Evolutionary conservation across 2,113 vertebrate species (phyloP), one percentile per base, ranked within the genome.

Genomic region (Raja brachyura): DNA sequence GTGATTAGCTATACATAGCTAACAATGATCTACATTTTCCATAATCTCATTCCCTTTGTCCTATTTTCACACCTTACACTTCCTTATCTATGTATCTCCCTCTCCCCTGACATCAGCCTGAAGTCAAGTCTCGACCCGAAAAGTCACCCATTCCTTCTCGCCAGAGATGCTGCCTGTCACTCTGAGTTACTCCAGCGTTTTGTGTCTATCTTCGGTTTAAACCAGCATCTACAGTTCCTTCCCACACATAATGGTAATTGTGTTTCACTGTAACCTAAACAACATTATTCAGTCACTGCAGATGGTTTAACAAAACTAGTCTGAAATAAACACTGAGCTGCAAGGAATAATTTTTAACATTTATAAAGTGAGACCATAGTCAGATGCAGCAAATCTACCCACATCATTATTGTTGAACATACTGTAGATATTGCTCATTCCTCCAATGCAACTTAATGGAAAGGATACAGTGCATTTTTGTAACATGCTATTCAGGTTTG

Each of bases 361-460:
- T 92, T 92, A 92, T 92, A 92, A 92, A 92, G 66, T 48, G 18
- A 70, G 88, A 70, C 66, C 70, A 5, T 8, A 73, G 33, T 68
- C 90, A 92, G 90, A 92, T 28, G 90, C 90, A 73, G 66, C 16
- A 92, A 92, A 54, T 16, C 33, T 70, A 25, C 25, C 31, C 66
- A 54, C n/a, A 73, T 73, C 70, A 18, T 92, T 22, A 74, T 92
- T 48, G n/a, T 33, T n/a, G 70, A 13, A 54, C 20, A 70, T 33
- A 48, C 39, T 48, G 39, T 48, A 92, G 68, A 92, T 48, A 92
- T 73, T 73, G 68, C 68, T 92, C 68, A 73, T 92, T 70, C 39
- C 68, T 73, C 68, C 9, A 28, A 73, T 92, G 39, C 18, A 25
- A 92, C 66, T 92, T 92, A 92, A 92, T 92, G 68, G 68, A 92